Base-by-base conservation (phyloP, 2,888 invertebrate genomes). In the Drosophila buzzatii region DNA sequence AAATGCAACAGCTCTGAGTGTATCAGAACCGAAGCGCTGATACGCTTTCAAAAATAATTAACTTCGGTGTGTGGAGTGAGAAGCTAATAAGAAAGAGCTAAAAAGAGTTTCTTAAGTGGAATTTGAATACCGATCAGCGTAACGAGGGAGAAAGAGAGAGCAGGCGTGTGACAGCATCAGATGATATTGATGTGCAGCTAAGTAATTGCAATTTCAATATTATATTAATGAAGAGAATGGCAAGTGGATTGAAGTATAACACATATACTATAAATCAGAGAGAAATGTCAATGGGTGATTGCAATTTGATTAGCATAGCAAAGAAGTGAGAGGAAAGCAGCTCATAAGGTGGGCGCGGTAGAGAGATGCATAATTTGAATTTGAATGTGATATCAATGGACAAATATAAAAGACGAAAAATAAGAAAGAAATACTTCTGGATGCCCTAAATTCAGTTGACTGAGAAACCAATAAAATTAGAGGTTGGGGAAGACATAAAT, bases 1-100 rank as follows among this genome's bases (percentile, higher is more conserved):
- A 82, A 82, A 63, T 70, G 65, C 51, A 70, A 67, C 35, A 39
- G 58, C 67, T 16, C 33, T 39, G 5, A 44, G 27, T 33, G 31
- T 12, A 41, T 33, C 14, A 12, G n/a, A 52, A 49, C 37, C 62
- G 63, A 74, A 57, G 31, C 33, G 23, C 20, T 23, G 44, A 77
- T 64, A 57, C 70, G 33, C 55, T 70, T 47, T 35, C 18, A 33
- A n/a, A 18, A 37, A n/a, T 47, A n/a, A 69, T 53, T 55, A 56
- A 14, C 31, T 49, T 45, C 63, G 9, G 3, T 45, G 27, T 27
- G 9, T 55, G 45, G n/a, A 31, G 9, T 31, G 31, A 16, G 33
- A 39, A 6, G 23, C 35, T 53, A 14, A 20, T 16, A 9, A n/a
- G 27, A 16, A 27, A 47, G 23, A 27, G 16, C 9, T 41, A 27